Evolutionary conservation across 2,888 invertebrate species (phyloP).

Genomic region (Ceratothoa steindachneri): DNA sequence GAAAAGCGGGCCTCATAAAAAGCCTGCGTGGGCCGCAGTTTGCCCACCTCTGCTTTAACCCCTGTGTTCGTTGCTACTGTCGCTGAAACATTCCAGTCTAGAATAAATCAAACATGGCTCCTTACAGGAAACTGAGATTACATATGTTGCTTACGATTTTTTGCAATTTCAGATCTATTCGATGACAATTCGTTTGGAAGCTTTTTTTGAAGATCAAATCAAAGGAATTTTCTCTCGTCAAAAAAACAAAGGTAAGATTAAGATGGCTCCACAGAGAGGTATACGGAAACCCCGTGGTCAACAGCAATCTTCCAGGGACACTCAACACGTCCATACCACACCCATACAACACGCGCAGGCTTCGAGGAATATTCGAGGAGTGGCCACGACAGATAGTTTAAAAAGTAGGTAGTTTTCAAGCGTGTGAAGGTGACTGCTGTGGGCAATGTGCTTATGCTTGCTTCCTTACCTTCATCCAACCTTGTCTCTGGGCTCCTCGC

Average conservation of each 20-base stretch:
- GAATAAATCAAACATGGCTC: no score
- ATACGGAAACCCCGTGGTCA: not conserved
- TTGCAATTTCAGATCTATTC: slow-evolving; percentile 43
- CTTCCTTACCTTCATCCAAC: not conserved
- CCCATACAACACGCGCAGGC: not conserved
- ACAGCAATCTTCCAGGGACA: not conserved
- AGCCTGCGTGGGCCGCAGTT: no score
- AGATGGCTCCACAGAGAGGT: not conserved
- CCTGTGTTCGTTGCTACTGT: no score
- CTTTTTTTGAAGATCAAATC: slow-evolving; percentile 47
- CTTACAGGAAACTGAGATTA: no score
- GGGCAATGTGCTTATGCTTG: not conserved
- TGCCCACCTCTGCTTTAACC: no score
- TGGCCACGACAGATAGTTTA: not conserved
- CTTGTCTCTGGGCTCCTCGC: not conserved
- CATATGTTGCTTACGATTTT: no score
- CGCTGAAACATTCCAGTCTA: no score
- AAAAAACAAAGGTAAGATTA: slow-evolving; percentile 39
- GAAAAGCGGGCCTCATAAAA: no score
- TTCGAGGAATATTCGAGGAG: not conserved
- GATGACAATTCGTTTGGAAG: slow-evolving; percentile 47
- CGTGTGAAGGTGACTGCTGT: not conserved
- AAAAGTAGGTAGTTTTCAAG: slow-evolving; percentile 1
- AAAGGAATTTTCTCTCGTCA: slow-evolving; percentile 32
- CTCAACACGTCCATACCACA: not conserved